Evolutionary conservation across 2,113 vertebrate genomes (phyloP), one percentile per base, ranked within the genome.

Genomic region (Microcebus griseorufus): DNA sequence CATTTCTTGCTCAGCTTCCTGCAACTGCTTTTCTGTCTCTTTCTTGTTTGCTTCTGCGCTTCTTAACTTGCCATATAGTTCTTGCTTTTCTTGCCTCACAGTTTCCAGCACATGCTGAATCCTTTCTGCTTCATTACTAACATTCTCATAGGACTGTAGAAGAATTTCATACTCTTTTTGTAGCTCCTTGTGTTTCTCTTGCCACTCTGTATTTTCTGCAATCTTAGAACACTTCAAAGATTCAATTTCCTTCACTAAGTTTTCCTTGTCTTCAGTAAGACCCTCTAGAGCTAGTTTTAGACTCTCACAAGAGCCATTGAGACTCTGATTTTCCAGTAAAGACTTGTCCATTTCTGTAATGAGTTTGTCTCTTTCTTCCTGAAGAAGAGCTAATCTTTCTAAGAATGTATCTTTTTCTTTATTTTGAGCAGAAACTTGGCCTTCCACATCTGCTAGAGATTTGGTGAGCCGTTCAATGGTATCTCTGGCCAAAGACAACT

Each of bases 81-180:
- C 99, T 93, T 99, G 99, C 81, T 99, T 99, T 97, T 99, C 99
- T 96, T 99, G 99, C 42, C 99, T 99, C 48, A 99, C 99, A 0
- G 98, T 98, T 94, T 99, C 99, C 48, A 99, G 95, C 58, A 99
- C 99, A 29, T 97, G 98, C 48, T 99, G 99, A 95, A 99, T 99
- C 25, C 99, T 98, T 98, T 99, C 99, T 0, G 99, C 98, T 97
- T 99, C 99, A 4, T 99, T 98, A 53, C 99, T 99, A 53, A 99
- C 99, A 0, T 99, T 99, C 96, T 99, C 99, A 0, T 99, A 99
- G 0, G 99, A 99, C 96, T 99, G 99, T 89, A 99, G 98, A 42
- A 99, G 98, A 27, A 99, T 99, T 97, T 99, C 99, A 34, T 99
- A 99, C 83, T 99, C 99, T 5, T 99, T 99, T 92, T 99, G 99